Evolutionary conservation across 2,113 vertebrate genomes (phyloP).

Genomic region (pig (Sus scrofa)): T2T-Sscrofa CM000822.6:32990001-32990500

Average conservation of each 20-base stretch:
- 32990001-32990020: neutral
- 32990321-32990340: neutral
- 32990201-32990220: slow-evolving; percentile 25
- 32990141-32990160: neutral
- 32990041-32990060: neutral
- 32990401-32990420: neutral
- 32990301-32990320: neutral
- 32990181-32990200: slow-evolving; percentile 10
- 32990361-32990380: slow-evolving; percentile 20
- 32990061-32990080: neutral
- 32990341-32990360: neutral
- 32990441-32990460: slow-evolving; percentile 42
- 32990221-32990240: slow-evolving; percentile 10
- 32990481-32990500: slow-evolving; percentile 56
- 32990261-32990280: no score
- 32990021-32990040: neutral
- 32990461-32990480: slow-evolving; percentile 49
- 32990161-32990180: neutral
- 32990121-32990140: neutral
- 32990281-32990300: neutral
- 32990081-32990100: neutral
- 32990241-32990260: neutral
- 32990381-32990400: slow-evolving; percentile 11
- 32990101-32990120: slow-evolving; percentile 26
- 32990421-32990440: slow-evolving; percentile 40